Conservation (phyloP, 2,888 invertebrate genomes). For the Adelphocoris suturalis region DNA sequence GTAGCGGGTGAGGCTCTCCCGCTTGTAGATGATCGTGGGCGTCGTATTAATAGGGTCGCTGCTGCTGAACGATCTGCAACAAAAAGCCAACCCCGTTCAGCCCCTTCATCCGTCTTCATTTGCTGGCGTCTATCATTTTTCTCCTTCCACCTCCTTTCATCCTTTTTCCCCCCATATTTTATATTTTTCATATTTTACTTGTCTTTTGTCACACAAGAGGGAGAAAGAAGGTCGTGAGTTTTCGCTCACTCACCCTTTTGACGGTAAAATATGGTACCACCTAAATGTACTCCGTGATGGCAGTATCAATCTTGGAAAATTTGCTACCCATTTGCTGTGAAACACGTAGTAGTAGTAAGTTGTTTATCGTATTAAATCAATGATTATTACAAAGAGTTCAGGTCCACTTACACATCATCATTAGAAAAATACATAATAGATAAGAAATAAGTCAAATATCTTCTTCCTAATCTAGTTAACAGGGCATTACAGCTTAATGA, state of each 20-base stretch:
- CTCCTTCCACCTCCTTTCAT: conserved; percentile 6
- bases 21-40: conserved; percentile 80
- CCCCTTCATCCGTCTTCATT: conserved; percentile 51
- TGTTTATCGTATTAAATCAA: too few species aligned
- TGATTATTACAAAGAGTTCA: too few species aligned
- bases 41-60: conserved; percentile 78
- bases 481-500: too few species aligned
- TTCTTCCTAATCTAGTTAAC: too few species aligned
- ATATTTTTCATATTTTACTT: conserved; percentile 8
- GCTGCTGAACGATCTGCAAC: conserved; percentile 76
- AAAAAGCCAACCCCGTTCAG: conserved; percentile 30
- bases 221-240: not conserved
- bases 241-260: not conserved
- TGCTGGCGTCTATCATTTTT: conserved; percentile 43
- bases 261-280: conserved; percentile 8
- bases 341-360: too few species aligned
- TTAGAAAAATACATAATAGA: too few species aligned
- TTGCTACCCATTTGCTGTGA: not conserved
- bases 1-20: conserved; percentile 81
- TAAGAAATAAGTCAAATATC: too few species aligned
- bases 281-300: not conserved
- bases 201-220: not conserved
- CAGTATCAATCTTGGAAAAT: not conserved
- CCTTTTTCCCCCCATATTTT: not conserved
- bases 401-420: too few species aligned